Conservation (phyloP, 2,888 invertebrate species). For the Eugnorisma glareosa region DNA sequence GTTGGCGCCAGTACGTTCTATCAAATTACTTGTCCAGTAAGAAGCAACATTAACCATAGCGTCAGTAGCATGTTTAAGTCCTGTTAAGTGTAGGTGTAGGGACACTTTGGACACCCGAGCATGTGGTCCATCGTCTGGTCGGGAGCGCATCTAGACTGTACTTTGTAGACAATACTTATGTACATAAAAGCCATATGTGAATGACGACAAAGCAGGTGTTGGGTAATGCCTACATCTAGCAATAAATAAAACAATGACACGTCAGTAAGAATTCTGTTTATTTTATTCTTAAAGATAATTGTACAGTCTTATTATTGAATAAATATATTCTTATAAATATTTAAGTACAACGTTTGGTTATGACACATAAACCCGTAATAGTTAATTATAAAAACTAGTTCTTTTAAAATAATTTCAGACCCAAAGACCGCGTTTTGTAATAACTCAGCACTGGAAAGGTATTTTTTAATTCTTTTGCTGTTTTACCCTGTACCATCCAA, state of each 20-base stretch:
- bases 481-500: slow-evolving; percentile 79
- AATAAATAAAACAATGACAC: not conserved
- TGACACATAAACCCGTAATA: slow-evolving; percentile 79
- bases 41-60: too few relatives aligned
- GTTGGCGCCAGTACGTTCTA: too few relatives aligned
- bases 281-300: slow-evolving; percentile 60
- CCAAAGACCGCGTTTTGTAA: slow-evolving; percentile 24
- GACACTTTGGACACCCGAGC: not conserved
- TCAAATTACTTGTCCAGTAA: too few relatives aligned
- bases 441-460: not conserved
- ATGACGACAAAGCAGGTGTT: not conserved
- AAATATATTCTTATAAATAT: slow-evolving; percentile 42
- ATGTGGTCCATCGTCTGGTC: too few relatives aligned
- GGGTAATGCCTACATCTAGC: not conserved
- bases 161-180: too few relatives aligned
- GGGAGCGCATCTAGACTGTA: not conserved
- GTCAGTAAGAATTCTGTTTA: slow-evolving; percentile 50
- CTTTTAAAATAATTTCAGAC: slow-evolving; percentile 8
- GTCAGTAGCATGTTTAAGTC: too few relatives aligned
- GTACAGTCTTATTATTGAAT: slow-evolving; percentile 73
- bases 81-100: not conserved
- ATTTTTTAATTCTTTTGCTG: slow-evolving; percentile 1
- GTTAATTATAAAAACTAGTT: slow-evolving; percentile 43
- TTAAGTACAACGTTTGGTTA: slow-evolving; percentile 69
- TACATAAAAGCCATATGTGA: too few relatives aligned